Evolutionary conservation across 2,797 vertebrate genomes (phyloP).

Genomic region (Nyctalus aviator): DNA sequence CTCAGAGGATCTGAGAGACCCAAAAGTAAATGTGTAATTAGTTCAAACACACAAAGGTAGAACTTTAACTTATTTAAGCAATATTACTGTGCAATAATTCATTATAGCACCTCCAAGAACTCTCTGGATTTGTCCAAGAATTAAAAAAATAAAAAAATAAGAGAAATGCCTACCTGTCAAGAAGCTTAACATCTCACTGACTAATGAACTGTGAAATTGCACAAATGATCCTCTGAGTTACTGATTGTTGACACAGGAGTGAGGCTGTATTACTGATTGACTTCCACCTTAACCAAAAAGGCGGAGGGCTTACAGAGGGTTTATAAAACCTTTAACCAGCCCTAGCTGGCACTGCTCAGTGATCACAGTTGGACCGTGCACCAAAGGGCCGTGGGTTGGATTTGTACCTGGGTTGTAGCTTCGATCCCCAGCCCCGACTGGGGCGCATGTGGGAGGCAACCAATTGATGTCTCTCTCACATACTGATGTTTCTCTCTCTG

Average conservation of each 20-base stretch:
- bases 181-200: conserved; percentile 77
- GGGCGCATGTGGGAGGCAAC: no score
- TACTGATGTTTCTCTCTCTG: no score
- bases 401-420: no score
- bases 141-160: not conserved
- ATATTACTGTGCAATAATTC: conserved; percentile 78
- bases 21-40: conserved; percentile 71
- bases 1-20: not conserved
- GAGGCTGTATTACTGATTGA: conserved; percentile 76
- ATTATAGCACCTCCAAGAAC: conserved; percentile 74
- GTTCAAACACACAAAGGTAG: conserved; percentile 67
- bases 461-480: no score
- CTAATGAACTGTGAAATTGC: conserved; percentile 86
- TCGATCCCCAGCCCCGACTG: no score
- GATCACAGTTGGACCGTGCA: no score
- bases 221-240: conserved; percentile 71
- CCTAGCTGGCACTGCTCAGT: no score
- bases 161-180: not conserved
- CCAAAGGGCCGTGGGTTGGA: no score
- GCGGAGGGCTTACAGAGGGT: conserved; percentile 21
- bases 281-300: conserved; percentile 62
- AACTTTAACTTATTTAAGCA: conserved; percentile 80
- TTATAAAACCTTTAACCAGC: conserved; percentile 66
- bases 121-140: conserved; percentile 78
- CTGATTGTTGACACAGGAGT: conserved; percentile 58